Evolutionary conservation across 2,113 vertebrate genomes (phyloP), one percentile per base, ranked within the genome.

Genomic region (Taurulus bubalis): DNA sequence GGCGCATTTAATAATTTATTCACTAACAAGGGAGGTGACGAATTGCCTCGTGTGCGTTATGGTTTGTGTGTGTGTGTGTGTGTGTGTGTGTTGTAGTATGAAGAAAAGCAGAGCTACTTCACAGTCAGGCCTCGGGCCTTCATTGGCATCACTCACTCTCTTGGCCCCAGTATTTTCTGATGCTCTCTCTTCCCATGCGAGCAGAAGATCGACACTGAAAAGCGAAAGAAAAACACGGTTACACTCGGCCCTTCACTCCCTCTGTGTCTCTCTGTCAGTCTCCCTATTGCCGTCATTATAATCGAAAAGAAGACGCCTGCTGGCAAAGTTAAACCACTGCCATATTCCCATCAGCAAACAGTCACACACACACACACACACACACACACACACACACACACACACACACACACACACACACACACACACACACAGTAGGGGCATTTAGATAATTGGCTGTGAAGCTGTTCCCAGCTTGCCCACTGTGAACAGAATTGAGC

Each of bases 391-490:
- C 63, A 65, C 64, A 66, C 24, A 58, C 36, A 42, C 71, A 53
- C 59, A 60, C 67, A 40, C 86, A 42, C 86, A 86, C 45, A 58
- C n/a, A 30, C 34, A 67, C 53, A 73, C 28, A 65, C 64, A 66
- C 24, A 58, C 36, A 42, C 71, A 53, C 59, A 60, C 71, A 40
- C 86, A 42, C 86, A 86, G 80, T 64, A n/a, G 82, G 80, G 58
- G 66, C 69, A 58, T 71, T 80, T 73, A 59, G 86, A 68, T 77
- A 89, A 87, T 87, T 87, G 88, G 83, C 86, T 80, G 84, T 63
- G 71, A 87, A 79, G 83, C 75, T 69, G 64, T 71, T 92, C 88
- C 84, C 90, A 92, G 90, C 82, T 82, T 80, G 85, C 84, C 82
- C 84, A 87, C 87, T 89, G 85, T 40, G 85, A 89, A 82, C 77